Conservation (phyloP, 2,888 invertebrate genomes). For the Germaria angustata region DNA sequence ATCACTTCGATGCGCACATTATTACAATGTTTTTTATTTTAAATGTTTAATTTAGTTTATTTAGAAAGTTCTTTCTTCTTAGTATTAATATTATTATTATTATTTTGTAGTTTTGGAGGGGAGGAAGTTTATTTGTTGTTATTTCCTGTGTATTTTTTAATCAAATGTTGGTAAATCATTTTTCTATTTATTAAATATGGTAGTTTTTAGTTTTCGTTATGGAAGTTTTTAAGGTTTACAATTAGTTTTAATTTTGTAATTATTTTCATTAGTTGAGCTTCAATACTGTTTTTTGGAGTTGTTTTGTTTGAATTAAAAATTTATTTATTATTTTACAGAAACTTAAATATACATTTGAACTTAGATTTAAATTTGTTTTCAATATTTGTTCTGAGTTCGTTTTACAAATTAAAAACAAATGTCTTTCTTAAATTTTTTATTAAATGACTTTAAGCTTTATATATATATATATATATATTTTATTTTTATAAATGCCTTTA, state of each 20-base stretch:
- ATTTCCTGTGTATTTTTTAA: constrained; percentile 62
- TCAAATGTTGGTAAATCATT: no score
- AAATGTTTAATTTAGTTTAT: constrained; percentile 12
- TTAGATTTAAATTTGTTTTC: constrained; percentile 41
- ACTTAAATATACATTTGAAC: constrained; percentile 59
- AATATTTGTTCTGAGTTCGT: constrained; percentile 33
- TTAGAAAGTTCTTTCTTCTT: constrained; percentile 9
- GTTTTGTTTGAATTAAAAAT: constrained; percentile 31
- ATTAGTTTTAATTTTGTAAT: constrained; percentile 61
- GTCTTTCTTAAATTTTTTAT: background rate
- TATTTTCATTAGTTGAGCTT: constrained; percentile 61
- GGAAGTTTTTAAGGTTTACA: constrained; percentile 61
- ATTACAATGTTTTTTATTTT: constrained; percentile 19
- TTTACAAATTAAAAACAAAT: constrained; percentile 25
- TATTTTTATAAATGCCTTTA: constrained; percentile 38
- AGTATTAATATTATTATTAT: background rate
- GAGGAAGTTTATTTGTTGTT: constrained; percentile 37
- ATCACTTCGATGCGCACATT: background rate
- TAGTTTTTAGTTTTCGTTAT: constrained; percentile 66
- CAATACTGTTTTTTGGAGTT: constrained; percentile 64
- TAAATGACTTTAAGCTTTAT: constrained; percentile 38
- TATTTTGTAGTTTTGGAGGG: constrained; percentile 43
- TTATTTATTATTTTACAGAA: constrained; percentile 44
- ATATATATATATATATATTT: no score
- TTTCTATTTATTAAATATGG: constrained; percentile 43